Percentiles rank a stretch among this genome's conserved stretches.
Evolutionary conservation across 2,113 vertebrate species (phyloP).

Genomic region (Dicaeum eximium): DNA sequence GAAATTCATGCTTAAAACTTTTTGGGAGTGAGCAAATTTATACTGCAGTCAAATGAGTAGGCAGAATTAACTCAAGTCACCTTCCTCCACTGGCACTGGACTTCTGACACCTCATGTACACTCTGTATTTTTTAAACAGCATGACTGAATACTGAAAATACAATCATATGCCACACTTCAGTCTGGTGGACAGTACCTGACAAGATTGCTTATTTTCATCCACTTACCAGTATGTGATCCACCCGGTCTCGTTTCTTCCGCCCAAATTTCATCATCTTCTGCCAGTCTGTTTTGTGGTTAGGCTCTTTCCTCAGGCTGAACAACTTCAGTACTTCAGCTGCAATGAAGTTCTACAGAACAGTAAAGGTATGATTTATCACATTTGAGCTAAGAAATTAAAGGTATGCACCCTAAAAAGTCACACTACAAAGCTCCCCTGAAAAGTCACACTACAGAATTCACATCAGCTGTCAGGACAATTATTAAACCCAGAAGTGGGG

Average conservation of each 20-base stretch:
- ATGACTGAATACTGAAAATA: not conserved
- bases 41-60: not conserved
- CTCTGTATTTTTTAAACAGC: not conserved
- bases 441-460: not conserved
- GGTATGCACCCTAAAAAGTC: not conserved
- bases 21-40: not conserved
- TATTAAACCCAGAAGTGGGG: not conserved
- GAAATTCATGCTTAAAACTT: not conserved
- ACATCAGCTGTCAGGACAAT: not conserved
- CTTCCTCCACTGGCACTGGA: not conserved
- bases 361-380: not conserved
- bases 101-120: not conserved
- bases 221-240: slow-evolving; percentile 92
- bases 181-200: not conserved
- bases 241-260: slow-evolving; percentile 95
- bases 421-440: not conserved
- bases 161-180: not conserved
- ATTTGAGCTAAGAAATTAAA: not conserved
- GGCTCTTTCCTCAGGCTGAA: slow-evolving; percentile 85
- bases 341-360: slow-evolving; percentile 81
- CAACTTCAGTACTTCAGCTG: slow-evolving; percentile 86
- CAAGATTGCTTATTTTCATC: not conserved
- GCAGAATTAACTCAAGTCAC: not conserved
- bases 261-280: slow-evolving; percentile 98
- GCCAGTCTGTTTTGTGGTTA: slow-evolving; percentile 93